Conservation (phyloP, 2,888 invertebrate genomes). For the Limnephilus lunatus region DNA sequence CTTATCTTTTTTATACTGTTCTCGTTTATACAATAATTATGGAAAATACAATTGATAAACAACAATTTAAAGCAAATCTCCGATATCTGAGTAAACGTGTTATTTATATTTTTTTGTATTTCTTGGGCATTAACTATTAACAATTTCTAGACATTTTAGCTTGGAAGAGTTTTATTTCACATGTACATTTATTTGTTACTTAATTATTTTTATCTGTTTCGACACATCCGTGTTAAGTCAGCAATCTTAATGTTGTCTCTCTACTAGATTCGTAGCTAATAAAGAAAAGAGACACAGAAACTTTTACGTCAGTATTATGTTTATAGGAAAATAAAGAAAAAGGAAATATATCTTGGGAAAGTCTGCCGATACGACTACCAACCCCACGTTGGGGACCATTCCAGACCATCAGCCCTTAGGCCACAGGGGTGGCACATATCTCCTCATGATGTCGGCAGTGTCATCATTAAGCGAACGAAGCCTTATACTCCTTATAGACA, state of each 20-base stretch:
- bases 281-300: background rate
- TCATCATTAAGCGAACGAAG: constrained; percentile 59
- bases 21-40: no score
- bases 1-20: no score
- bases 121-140: no score
- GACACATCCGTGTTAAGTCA: no score
- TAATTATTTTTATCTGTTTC: no score
- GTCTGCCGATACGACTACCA: background rate
- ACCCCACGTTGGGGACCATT: background rate
- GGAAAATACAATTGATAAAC: no score
- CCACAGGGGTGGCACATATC: constrained; percentile 32
- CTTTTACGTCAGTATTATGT: background rate
- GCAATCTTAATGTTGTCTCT: background rate
- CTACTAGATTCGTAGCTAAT: background rate
- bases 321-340: constrained; percentile 3
- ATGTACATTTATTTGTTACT: no score
- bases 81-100: no score
- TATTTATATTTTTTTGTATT: no score
- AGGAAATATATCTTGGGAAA: background rate
- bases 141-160: no score
- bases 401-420: constrained; percentile 1
- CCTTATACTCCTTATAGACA: constrained; percentile 28
- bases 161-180: no score
- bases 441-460: constrained; percentile 46
- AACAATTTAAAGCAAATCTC: no score